phyloP scores from a whole-genome alignment of 1,140 invertebrate genomes.

The Brachionus plicatilis region DNA sequence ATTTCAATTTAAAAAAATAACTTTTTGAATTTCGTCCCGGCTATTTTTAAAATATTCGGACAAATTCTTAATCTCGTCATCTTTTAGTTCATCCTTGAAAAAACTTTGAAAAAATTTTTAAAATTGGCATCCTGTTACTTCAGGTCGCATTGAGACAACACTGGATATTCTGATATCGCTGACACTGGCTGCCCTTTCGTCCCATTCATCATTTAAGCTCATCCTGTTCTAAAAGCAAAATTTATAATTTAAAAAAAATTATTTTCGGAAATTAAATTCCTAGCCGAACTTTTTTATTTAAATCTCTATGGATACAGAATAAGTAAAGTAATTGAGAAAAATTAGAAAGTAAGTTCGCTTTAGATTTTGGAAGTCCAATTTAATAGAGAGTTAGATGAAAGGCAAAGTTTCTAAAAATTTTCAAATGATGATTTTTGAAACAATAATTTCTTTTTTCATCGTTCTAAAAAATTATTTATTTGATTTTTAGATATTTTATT shows the following conservation, averaged over 20 bases:
- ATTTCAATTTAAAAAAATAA: not conserved
- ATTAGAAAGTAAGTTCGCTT: not conserved
- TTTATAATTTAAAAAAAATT: not conserved
- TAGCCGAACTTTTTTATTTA: conserved; percentile 17
- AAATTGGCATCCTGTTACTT: not conserved
- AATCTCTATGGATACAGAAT: conserved; percentile 18
- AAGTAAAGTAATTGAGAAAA: not conserved
- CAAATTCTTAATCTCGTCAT: conserved; percentile 23
- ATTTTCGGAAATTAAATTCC: not conserved
- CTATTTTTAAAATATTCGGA: conserved; percentile 37
- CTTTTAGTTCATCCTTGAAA: conserved; percentile 11
- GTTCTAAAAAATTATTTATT: too few species aligned
- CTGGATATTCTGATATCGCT: conserved; percentile 37
- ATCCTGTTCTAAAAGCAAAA: not conserved
- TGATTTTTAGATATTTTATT: too few species aligned
- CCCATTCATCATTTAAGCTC: conserved; percentile 3
- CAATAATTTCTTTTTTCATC: too few species aligned
- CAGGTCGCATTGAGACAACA: not conserved
- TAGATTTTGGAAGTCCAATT: not conserved
- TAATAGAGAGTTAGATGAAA: too few species aligned
- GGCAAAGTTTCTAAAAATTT: too few species aligned
- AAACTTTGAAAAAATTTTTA: not conserved
- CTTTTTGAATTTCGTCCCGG: conserved; percentile 26
- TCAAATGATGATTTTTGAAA: too few species aligned
- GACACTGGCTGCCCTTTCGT: conserved; percentile 32